Conservation (phyloP, 2,113 vertebrate species). For the Phylloscopus whistleri region DNA sequence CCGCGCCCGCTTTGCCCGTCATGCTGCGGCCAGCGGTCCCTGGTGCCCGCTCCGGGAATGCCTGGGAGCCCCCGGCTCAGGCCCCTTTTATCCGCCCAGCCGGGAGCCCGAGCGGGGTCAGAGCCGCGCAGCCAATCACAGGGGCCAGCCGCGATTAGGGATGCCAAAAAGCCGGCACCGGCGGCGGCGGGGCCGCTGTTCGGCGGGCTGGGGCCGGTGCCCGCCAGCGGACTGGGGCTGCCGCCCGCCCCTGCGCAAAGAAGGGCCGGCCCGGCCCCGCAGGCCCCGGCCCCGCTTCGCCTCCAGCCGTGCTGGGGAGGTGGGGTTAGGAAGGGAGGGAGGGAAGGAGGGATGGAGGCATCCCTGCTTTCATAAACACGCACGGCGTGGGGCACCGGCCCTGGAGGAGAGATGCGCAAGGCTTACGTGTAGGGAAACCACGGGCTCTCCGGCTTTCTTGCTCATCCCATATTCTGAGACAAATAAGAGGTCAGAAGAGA, state of each 20-base stretch:
- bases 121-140: conserved; percentile 89
- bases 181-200: conserved; percentile 3
- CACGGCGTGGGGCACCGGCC: neutral
- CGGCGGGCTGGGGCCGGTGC: neutral
- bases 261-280: neutral
- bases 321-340: neutral
- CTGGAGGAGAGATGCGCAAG: neutral
- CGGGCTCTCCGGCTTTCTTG: accelerated
- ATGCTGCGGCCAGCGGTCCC: conserved; percentile 82
- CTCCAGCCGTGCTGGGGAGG: neutral
- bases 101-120: conserved; percentile 89
- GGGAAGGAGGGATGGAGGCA: neutral
- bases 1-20: conserved; percentile 89
- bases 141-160: conserved; percentile 80
- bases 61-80: conserved; percentile 86
- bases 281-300: neutral
- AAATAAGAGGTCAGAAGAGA: neutral
- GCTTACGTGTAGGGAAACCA: accelerated
- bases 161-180: conserved; percentile 80
- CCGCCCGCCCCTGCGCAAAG: neutral
- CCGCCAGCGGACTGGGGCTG: neutral
- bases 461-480: neutral
- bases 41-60: conserved; percentile 85
- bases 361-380: neutral
- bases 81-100: conserved; percentile 97